Base-by-base conservation (phyloP, 2,888 invertebrate species). In the Lysandra coridon region DNA sequence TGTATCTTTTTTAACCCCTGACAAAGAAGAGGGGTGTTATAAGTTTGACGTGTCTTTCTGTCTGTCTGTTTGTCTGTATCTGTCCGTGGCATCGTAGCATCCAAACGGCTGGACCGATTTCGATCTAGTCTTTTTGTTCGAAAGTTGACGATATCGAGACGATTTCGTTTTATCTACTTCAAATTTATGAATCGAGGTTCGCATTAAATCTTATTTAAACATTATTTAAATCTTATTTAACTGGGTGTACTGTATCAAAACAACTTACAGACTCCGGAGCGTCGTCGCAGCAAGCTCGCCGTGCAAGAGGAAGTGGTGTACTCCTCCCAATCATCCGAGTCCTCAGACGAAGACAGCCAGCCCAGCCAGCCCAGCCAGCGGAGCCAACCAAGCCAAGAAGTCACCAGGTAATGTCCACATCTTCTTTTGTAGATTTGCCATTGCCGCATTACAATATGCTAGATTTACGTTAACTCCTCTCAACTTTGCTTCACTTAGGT, bases 231-330 rank as follows among this genome's bases (percentile, higher is more conserved):
- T 49, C 44, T 44, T 6, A 49, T 49, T 10, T 2, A 49, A 12
- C 49, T 49, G 10, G 10, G 49, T 10, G n/a, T 40, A 40, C 23
- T 73, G 40, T 12, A 33, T 30, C 10, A 37, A 69, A 64, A 64
- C n/a, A 64, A 69, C 69, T 69, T 69, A 69, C 76, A 76, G 76
- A 57, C 17, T 1, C 76, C 76, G 33, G 76, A 76, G 33, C 23
- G 76, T 33, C 76, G 76, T 7, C 76, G 76, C 76, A 76, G 76
- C 76, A 76, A 76, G 33, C 49, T 76, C 6, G 30, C 76, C 14
- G 76, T 57, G 49, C 76, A 76, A 30, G 76, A 76, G 14, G 76
- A 76, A 4, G 53, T 57, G 53, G 53, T 53, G 76, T 57, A 76
- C 53, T 76, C 76, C 53, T 76, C 74, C 1, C 44, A 57, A 33